phyloP scores from a whole-genome alignment of 2,888 invertebrate genomes.

The Creontiades dilutus region DNA sequence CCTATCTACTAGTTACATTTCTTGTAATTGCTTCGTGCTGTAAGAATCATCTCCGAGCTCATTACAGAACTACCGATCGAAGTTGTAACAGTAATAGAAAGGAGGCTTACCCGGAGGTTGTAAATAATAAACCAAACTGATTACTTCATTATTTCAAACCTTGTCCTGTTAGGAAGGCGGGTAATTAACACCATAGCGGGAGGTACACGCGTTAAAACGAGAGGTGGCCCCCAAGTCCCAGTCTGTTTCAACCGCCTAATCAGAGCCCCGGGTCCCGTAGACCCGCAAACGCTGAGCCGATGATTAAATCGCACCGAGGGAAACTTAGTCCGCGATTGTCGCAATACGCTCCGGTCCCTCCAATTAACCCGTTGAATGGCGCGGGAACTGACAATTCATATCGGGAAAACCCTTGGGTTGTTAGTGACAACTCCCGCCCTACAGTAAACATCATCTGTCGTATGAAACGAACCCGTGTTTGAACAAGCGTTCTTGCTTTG shows the following conservation, averaged over 20 bases:
- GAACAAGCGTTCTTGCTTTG: slow-evolving; percentile 22
- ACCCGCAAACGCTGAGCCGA: neutral
- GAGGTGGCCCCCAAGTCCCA: neutral
- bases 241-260: slow-evolving; percentile 18
- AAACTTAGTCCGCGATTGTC: neutral
- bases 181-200: neutral
- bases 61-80: no score
- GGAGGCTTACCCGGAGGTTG: neutral
- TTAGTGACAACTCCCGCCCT: neutral
- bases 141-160: slow-evolving; percentile 7
- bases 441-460: neutral
- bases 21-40: no score
- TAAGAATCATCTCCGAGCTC: no score
- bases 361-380: slow-evolving; percentile 34
- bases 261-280: neutral
- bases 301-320: slow-evolving; percentile 11
- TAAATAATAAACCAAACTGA: neutral
- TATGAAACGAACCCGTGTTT: neutral
- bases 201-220: neutral
- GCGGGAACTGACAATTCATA: slow-evolving; percentile 33
- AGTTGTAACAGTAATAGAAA: neutral
- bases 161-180: neutral
- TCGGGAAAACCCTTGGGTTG: slow-evolving; percentile 18
- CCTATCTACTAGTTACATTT: no score
- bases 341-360: neutral